Evolutionary conservation across 1,140 invertebrate genomes (phyloP), one percentile per base, ranked within the genome.

Genomic region (Zaprionus vittiger): DNA sequence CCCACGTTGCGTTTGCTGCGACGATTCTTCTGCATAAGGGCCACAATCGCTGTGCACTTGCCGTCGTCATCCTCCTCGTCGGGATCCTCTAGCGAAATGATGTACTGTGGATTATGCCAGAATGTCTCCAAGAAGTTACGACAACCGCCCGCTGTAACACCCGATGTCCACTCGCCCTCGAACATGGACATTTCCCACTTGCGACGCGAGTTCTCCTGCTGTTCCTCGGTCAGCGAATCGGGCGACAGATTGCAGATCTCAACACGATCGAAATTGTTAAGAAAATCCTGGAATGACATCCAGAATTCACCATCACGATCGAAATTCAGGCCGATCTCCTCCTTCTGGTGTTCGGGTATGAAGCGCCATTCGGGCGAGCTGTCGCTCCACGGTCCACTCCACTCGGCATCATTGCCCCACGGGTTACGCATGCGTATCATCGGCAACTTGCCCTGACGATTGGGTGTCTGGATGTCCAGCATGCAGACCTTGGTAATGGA

Each of bases 281-380:
- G 93, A 75, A 97, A 98, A 91, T 98, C 97, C 80, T 96, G 95
- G 89, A 96, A 97, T 0, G 97, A 96, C 96, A 98, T 98, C 99
- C 99, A 99, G 93, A 99, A 99, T 94, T 99, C 99, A 24, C 99
- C 99, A 92, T 99, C 99, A 49, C 96, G 94, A 80, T 98, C 98
- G 85, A 99, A 99, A 1, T 95, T 98, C 15, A 99, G 93, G 3
- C 98, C 98, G 28, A 99, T 93, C 77, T 97, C 96, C 86, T 97
- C 95, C 91, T 98, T 99, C 77, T 98, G 97, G 1, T 96, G 95
- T 15, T 98, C 96, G 0, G 97, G 95, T 72, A 99, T 98, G 76
- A 96, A 97, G 57, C 96, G 95, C 99, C 99, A 99, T 93, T 99
- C 98, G 0, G 96, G 95, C 5, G 97, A 97, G 77, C 96, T 97